Evolutionary conservation across 1,140 invertebrate species (phyloP), one percentile per base, ranked within the genome.

Genomic region (Nilaparvata lugens): DNA sequence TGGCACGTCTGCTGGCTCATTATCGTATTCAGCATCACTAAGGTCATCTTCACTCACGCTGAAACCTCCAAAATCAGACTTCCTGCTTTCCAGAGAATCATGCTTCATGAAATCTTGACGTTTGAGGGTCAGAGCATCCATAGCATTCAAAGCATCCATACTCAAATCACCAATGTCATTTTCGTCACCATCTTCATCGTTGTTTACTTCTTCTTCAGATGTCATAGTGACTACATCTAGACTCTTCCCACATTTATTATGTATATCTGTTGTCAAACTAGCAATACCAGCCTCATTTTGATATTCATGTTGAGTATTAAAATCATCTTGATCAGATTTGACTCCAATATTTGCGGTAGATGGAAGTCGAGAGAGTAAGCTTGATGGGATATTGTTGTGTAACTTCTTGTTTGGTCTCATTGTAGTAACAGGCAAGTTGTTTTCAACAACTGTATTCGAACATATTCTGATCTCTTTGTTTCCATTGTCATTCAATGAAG

Each of bases 61-160:
- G 2, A 40, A 31, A n/a, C 40, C 59, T 7, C 52, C 31, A 13
- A 23, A 23, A 4, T 42, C 63, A 4, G 43, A 52, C 2, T 45
- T 25, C 6, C 14, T 58, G 16, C 38, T 73, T 9, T 75, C 73
- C 11, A 77, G 75, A 2, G 75, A 72, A 56, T 76, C 75, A 21
- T 67, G 69, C 14, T 75, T 73, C 13, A 35, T 11, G n/a, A 71
- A 69, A 60, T 59, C 25, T n/a, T 68, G 79, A 83, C 71, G 92
- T 93, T 65, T 89, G 88, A 9, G 45, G 68, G 89, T 91, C 61
- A 95, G 80, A 74, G n/a, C n/a, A n/a, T n/a, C n/a, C n/a, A n/a
- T n/a, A n/a, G n/a, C n/a, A n/a, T 95, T 91, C n/a, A 95, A 73
- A 2, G 89, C 89, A 73, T 90, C 86, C 75, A 87, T 87, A 28